Conservation (phyloP, 2,888 invertebrate species). For the Marasmarcha lunaedactyla region DNA sequence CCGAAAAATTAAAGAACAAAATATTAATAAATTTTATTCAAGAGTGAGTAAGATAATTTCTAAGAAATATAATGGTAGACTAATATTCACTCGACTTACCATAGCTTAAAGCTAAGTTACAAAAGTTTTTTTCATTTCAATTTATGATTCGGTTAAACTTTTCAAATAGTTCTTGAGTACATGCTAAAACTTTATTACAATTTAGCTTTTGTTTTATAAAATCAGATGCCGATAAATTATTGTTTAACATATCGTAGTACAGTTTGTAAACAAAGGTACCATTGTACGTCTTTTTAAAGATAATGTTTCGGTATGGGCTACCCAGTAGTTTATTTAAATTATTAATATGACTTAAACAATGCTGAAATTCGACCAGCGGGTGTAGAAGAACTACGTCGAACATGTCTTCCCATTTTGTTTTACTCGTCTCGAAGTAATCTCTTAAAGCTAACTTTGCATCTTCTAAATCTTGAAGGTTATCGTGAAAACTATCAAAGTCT, state of each 20-base stretch:
- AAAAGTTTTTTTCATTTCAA: no score
- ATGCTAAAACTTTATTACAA: no score
- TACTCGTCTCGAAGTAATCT: slow-evolving; percentile 10
- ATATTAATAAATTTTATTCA: no score
- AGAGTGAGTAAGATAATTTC: no score
- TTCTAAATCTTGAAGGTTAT: slow-evolving; percentile 1
- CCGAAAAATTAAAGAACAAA: no score
- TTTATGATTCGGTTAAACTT: no score
- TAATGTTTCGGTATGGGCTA: slow-evolving; percentile 16
- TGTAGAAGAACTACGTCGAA: slow-evolving; percentile 8
- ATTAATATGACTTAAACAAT: slow-evolving; percentile 26
- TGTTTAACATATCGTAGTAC: slow-evolving; percentile 11
- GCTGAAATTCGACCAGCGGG: slow-evolving; percentile 23
- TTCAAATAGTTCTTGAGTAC: no score
- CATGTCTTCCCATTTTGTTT: no score
- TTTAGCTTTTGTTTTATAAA: no score
- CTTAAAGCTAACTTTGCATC: neutral
- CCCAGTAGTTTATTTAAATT: slow-evolving; percentile 29
- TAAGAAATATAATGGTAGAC: no score
- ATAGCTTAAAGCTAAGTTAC: no score
- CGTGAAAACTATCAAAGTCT: slow-evolving; percentile 14
- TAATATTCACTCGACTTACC: no score
- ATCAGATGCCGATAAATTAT: neutral
- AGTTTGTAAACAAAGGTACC: slow-evolving; percentile 26
- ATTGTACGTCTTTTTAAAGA: slow-evolving; percentile 23